phyloP scores from a whole-genome alignment of 2,113 vertebrate species.

The Morone saxatilis region DNA sequence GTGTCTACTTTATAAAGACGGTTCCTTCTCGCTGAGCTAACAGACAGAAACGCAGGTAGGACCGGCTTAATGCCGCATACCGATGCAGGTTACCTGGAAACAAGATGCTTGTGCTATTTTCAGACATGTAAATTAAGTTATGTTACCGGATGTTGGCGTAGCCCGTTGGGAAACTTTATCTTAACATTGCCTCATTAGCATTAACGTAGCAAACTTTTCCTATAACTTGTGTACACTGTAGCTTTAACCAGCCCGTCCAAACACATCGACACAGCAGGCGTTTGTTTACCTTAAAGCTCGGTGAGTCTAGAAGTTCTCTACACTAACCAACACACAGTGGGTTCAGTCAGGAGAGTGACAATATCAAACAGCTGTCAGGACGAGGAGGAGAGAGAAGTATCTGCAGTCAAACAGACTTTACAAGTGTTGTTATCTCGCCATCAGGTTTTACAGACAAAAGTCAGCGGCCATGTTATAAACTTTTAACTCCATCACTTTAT shows the following conservation, averaged over 20 bases:
- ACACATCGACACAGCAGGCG: background rate
- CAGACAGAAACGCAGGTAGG: constrained; percentile 21
- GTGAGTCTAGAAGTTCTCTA: background rate
- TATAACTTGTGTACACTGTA: background rate
- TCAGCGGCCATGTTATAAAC: accelerated
- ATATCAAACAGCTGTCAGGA: constrained; percentile 18
- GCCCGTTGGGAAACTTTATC: background rate
- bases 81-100: accelerated
- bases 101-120: background rate
- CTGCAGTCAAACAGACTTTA: background rate
- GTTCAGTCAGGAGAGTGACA: background rate
- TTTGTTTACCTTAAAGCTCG: background rate
- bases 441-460: background rate
- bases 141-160: background rate
- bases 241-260: background rate
- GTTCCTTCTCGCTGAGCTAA: background rate
- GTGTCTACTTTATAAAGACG: constrained; percentile 9
- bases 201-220: background rate
- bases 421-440: too few relatives aligned
- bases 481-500: background rate
- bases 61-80: background rate
- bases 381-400: background rate
- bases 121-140: background rate
- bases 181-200: constrained; percentile 6
- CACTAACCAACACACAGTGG: background rate